Base-by-base conservation (phyloP, 2,797 vertebrate species). In the Sebastes goodei region DNA sequence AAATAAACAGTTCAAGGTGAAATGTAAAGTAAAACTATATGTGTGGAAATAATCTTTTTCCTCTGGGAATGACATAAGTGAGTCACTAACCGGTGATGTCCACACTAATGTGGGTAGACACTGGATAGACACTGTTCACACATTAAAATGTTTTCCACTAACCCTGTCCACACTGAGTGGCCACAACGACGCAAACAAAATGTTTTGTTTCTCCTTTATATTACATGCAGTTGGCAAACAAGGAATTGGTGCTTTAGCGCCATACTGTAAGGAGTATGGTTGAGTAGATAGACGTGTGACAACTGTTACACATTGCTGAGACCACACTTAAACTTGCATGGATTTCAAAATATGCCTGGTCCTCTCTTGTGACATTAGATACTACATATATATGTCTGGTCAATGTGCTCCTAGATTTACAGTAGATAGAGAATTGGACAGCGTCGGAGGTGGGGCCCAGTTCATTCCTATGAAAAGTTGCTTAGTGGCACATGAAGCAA, bases 1-100 rank as follows among this genome's bases (percentile, higher is more conserved):
- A 70, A 86, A 80, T 74, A 80, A 38, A 82, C 42, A 64, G 4
- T 63, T 53, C 55, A 79, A 82, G 49, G 80, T 83, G 46, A 83
- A 76, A 66, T 63, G 21, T 20, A 72, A 86, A 81, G 42, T 53
- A 64, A 69, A 73, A 57, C 2, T 70, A 10, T 63, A 10, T 32
- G 14, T 38, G 17, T 49, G 42, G 25, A 59, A 62, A 60, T 62
- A 25, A 35, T 20, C 20, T 30, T 8, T 38, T 38, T 49, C 32
- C 20, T 10, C 4, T 7, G 17, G 21, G 23, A 33, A 0, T n/a
- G 49, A 52, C 42, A 25, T 14, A 21, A 35, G 25, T 8, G 7
- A 49, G 9, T 79, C 42, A 71, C 56, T 33, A 46, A 35, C 63
- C 3, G 12, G 3, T 10, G 12, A 61, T 59, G 21, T 69, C 55